Evolutionary conservation across 2,113 vertebrate species (phyloP).

Genomic region (Sula dactylatra): DNA sequence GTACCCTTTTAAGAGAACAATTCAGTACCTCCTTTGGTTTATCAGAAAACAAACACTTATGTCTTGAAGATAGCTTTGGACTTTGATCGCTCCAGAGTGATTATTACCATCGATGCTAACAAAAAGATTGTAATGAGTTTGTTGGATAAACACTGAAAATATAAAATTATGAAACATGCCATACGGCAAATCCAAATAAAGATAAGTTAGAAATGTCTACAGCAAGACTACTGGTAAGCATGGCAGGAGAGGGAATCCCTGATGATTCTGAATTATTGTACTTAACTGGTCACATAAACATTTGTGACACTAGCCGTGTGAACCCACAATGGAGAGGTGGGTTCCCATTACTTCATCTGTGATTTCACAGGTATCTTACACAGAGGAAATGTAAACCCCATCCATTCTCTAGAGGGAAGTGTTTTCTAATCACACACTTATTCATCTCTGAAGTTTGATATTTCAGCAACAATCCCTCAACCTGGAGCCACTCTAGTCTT

Average conservation of each 20-base stretch:
- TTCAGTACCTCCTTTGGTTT: not conserved
- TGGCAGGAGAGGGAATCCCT: not conserved
- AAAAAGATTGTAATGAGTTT: not conserved
- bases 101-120: not conserved
- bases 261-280: not conserved
- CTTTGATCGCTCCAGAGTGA: accelerated
- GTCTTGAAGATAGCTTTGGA: not conserved
- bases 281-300: not conserved
- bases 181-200: not conserved
- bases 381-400: not conserved
- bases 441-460: not conserved
- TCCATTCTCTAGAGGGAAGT: not conserved
- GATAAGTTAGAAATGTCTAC: not conserved
- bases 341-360: not conserved
- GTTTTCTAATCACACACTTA: not conserved
- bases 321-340: not conserved
- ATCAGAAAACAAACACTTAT: not conserved
- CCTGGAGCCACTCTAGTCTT: not conserved
- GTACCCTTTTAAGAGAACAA: not conserved
- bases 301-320: not conserved
- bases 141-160: not conserved
- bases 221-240: not conserved
- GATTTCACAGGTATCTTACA: not conserved
- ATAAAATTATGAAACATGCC: not conserved
- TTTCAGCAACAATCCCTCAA: not conserved